phyloP scores from a whole-genome alignment of 2,797 vertebrate genomes.

The Ctenochaetus hawaiiensis region DNA sequence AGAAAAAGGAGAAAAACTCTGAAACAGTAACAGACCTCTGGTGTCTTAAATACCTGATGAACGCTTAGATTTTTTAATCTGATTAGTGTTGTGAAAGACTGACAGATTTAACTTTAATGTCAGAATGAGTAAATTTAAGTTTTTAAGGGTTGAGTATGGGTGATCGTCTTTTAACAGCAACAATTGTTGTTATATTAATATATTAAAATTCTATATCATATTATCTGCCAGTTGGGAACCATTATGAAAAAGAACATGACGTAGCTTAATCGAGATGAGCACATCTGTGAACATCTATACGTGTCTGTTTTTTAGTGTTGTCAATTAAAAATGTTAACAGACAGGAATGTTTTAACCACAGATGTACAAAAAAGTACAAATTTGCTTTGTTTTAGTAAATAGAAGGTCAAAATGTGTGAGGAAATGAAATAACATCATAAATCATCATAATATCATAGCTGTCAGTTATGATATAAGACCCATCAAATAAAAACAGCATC shows the following conservation, averaged over 20 bases:
- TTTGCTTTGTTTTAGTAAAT: not conserved
- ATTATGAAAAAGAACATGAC: conserved; percentile 8
- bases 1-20: conserved; percentile 20
- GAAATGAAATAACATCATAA: conserved; percentile 2
- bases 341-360: not conserved
- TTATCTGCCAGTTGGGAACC: not conserved
- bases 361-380: not conserved
- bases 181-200: not conserved
- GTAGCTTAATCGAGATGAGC: not conserved
- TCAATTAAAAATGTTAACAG: conserved; percentile 13
- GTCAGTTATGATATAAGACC: too few species aligned
- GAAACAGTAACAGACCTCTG: conserved; percentile 4
- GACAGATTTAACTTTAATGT: conserved; percentile 9
- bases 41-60: conserved; percentile 16
- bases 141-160: not conserved
- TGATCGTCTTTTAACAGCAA: not conserved
- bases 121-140: conserved; percentile 16
- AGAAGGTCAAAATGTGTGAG: not conserved
- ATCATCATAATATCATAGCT: too few species aligned
- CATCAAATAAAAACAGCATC: too few species aligned
- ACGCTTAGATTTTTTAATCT: not conserved
- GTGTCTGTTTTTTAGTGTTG: conserved; percentile 1
- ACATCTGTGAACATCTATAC: not conserved
- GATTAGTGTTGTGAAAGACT: conserved; percentile 6
- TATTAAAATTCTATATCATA: not conserved